A percentile compares a stretch with the other conserved stretches of the same genome.
These are phyloP conservation scores for Enteromius treurensis DNA, from an alignment of 2,797 vertebrate genomes.

Conservation along the genomic window DNA sequence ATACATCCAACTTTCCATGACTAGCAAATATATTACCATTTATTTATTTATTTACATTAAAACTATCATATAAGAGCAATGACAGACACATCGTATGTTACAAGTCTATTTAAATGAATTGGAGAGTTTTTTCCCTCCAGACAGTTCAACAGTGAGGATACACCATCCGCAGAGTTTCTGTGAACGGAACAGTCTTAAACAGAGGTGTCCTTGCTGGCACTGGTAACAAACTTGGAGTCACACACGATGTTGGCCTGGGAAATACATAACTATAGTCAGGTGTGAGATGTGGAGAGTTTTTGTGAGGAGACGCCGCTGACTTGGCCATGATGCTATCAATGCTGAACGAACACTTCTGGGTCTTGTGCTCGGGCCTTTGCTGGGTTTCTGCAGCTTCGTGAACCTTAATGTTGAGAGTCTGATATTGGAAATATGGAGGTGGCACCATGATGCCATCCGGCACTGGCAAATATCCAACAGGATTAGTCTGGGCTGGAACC, in stretches of 20 bases:
- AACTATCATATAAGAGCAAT: constrained; percentile 45
- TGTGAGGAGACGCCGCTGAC: constrained; percentile 48
- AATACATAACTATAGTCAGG: constrained; percentile 70
- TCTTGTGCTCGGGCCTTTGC: constrained; percentile 53
- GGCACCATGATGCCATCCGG: constrained; percentile 67
- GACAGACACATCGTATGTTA: neutral
- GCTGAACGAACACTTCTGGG: constrained; percentile 82
- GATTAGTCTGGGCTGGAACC: constrained; percentile 62
- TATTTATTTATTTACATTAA: constrained; percentile 71
- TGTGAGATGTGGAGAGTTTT: constrained; percentile 39
- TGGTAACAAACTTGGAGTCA: constrained; percentile 72
- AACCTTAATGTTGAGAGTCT: constrained; percentile 66
- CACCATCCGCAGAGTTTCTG: constrained; percentile 65
- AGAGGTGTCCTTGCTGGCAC: constrained; percentile 63
- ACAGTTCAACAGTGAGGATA: constrained; percentile 67
- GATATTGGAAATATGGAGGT: constrained; percentile 65
- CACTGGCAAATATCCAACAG: constrained; percentile 68
- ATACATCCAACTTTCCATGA: constrained; percentile 27
- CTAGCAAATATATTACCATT: constrained; percentile 73
- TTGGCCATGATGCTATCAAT: constrained; percentile 87
- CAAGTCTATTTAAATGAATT: neutral
- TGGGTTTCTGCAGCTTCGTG: constrained; percentile 62
- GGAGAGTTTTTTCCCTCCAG: constrained; percentile 36
- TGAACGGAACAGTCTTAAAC: constrained; percentile 62
- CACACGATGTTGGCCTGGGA: constrained; percentile 66